phyloP scores from a whole-genome alignment of 2,113 vertebrate species.

The Hassar affinis region DNA sequence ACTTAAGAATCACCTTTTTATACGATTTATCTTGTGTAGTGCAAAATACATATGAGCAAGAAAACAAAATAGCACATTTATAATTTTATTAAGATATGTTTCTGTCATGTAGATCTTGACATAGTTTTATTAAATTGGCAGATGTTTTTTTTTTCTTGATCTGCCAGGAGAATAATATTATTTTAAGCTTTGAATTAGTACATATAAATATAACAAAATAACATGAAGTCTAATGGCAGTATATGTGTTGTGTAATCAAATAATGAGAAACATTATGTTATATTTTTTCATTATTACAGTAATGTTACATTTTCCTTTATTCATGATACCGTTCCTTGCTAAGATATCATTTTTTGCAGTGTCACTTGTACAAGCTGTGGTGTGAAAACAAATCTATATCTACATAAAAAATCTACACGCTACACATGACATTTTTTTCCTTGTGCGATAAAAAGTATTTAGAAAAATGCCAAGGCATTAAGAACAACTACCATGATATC shows the following conservation, averaged over 20 bases:
- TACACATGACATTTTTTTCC: background rate
- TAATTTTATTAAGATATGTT: background rate
- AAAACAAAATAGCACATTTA: background rate
- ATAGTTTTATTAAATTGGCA: background rate
- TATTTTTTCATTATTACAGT: no score
- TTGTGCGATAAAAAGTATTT: background rate
- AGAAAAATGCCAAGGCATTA: background rate
- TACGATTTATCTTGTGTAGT: background rate
- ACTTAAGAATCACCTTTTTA: background rate
- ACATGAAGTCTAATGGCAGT: background rate
- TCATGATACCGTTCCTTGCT: background rate
- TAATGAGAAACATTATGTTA: background rate
- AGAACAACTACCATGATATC: background rate
- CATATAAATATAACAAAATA: no score
- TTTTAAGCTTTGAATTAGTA: no score
- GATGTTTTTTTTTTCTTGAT: background rate
- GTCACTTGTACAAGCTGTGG: background rate
- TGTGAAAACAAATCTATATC: background rate
- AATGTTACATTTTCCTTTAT: background rate
- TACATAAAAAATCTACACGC: background rate
- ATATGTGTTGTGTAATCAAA: background rate
- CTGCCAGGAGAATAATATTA: background rate
- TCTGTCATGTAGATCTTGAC: background rate
- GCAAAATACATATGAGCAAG: background rate
- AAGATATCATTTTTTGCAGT: background rate